Conservation (phyloP, 1,140 invertebrate genomes). For the Amphibalanus amphitrite region DNA sequence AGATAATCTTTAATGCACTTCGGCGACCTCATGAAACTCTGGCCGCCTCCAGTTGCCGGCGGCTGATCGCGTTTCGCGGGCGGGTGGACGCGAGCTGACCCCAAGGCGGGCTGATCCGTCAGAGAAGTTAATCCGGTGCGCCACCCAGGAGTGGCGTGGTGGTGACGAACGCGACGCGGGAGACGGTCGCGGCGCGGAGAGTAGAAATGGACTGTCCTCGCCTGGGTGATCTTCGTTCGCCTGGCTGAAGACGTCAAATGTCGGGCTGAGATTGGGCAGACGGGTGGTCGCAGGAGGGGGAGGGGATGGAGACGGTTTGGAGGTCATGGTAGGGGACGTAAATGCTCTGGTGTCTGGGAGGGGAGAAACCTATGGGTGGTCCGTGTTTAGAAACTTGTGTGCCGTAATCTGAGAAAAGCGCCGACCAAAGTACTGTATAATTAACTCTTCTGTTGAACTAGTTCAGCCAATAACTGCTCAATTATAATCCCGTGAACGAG, state of each 20-base stretch:
- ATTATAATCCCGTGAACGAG: too few species aligned
- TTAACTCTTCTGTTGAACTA: too few species aligned
- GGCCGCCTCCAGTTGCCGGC: neutral
- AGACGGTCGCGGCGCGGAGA: neutral
- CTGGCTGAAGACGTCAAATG: neutral
- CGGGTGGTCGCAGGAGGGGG: too few species aligned
- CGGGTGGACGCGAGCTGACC: neutral
- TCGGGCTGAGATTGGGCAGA: neutral
- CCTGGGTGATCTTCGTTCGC: neutral
- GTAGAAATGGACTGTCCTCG: neutral
- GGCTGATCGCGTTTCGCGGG: neutral
- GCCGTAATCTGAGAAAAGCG: too few species aligned
- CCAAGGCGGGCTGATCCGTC: neutral
- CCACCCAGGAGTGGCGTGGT: too few species aligned
- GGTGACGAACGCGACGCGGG: neutral
- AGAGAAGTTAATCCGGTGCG: neutral
- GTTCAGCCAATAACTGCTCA: too few species aligned
- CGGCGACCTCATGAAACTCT: neutral
- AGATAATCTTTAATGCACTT: neutral
- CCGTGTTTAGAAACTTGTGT: too few species aligned
- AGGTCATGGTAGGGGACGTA: too few species aligned
- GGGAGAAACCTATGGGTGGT: too few species aligned
- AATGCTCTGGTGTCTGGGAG: too few species aligned
- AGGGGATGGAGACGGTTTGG: neutral
- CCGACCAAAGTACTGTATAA: too few species aligned